Conservation (phyloP, 1,140 invertebrate species). For the Drosophila ironensis region DNA sequence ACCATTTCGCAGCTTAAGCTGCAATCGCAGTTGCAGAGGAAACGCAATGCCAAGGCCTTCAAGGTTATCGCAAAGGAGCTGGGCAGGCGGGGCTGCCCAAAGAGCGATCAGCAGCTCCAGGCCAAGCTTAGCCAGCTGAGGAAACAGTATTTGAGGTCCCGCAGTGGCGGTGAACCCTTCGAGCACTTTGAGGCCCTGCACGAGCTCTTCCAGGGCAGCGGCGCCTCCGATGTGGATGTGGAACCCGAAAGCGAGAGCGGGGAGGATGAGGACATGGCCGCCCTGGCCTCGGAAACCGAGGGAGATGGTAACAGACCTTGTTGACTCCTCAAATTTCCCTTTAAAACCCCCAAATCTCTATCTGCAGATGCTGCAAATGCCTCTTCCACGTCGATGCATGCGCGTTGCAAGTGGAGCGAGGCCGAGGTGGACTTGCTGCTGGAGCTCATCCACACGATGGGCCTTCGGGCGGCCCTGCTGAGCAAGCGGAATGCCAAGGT, state of each 20-base stretch:
- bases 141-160: slow-evolving; percentile 28
- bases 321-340: too few relatives aligned
- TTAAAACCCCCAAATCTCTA: neutral
- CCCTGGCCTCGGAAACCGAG: slow-evolving; percentile 26
- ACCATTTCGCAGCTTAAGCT: slow-evolving; percentile 33
- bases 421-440: slow-evolving; percentile 53
- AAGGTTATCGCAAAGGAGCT: slow-evolving; percentile 41
- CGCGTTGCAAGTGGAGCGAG: slow-evolving; percentile 57
- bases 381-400: slow-evolving; percentile 10
- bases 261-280: slow-evolving; percentile 29
- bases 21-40: slow-evolving; percentile 23
- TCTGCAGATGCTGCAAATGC: slow-evolving; percentile 26
- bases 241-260: slow-evolving; percentile 34
- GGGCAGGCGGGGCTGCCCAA: slow-evolving; percentile 17
- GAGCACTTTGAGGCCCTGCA: slow-evolving; percentile 37
- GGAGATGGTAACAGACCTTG: slow-evolving; percentile 53
- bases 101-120: slow-evolving; percentile 42
- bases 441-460: slow-evolving; percentile 41
- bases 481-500: slow-evolving; percentile 62
- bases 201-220: slow-evolving; percentile 16
- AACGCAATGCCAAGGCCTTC: slow-evolving; percentile 49
- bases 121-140: slow-evolving; percentile 44
- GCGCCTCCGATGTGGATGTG: slow-evolving; percentile 5
- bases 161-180: slow-evolving; percentile 11
- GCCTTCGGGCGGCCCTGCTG: slow-evolving; percentile 44